A percentile compares a stretch with the other conserved stretches of the same genome.
These are phyloP conservation scores for Bolinopsis microptera DNA, from an alignment of 37 sponge, comb jelly and placozoan species.

Conservation along the genomic window DNA sequence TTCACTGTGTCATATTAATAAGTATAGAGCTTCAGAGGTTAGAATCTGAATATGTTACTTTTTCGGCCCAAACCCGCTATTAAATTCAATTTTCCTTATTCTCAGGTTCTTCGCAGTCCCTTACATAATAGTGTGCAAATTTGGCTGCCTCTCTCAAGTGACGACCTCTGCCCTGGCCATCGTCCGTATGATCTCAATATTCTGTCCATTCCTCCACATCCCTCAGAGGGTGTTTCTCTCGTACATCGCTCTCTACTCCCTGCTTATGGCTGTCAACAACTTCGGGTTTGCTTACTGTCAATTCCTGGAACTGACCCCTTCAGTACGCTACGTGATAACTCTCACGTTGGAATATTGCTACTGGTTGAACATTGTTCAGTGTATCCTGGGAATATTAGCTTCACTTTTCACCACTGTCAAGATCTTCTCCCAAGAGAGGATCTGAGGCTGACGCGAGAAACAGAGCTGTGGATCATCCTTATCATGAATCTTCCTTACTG, in stretches of 20 bases:
- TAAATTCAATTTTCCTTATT: no score
- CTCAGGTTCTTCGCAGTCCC: conserved; percentile 39
- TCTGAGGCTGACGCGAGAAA: background rate
- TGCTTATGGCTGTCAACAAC: conserved; percentile 6
- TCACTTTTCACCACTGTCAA: background rate
- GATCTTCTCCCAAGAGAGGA: background rate
- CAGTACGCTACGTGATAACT: background rate
- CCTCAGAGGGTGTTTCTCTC: background rate
- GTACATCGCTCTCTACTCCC: background rate
- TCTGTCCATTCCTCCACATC: background rate
- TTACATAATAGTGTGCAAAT: background rate
- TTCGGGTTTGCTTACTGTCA: conserved; percentile 53
- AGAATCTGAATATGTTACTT: no score
- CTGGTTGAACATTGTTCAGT: conserved; percentile 13
- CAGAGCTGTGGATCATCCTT: background rate
- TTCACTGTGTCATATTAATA: no score
- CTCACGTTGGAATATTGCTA: background rate
- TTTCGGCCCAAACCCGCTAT: background rate
- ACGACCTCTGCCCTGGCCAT: conserved; percentile 21
- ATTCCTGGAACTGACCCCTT: background rate
- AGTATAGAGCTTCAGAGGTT: no score
- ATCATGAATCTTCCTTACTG: conserved; percentile 7
- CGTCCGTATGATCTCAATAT: background rate
- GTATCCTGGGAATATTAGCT: background rate
- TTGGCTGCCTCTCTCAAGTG: conserved; percentile 33